These are phyloP conservation scores for Ascidia mentula DNA, from an alignment of 23 tunicate species.

Conservation along the genomic window DNA sequence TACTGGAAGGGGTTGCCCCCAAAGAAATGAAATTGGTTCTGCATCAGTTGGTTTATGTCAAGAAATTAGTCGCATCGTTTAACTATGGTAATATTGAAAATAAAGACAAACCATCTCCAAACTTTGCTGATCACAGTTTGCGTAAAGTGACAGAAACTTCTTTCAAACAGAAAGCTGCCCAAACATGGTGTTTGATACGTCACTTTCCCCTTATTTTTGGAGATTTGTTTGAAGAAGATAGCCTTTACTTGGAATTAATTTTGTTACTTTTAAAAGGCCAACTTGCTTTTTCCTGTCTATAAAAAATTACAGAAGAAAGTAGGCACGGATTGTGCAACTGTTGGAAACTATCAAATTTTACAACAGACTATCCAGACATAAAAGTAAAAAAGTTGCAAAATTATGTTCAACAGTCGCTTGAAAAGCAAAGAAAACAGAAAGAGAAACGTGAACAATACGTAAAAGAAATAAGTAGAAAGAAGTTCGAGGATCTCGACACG, in stretches of 20 bases:
- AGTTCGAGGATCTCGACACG: no score
- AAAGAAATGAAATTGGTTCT: constrained; percentile 14
- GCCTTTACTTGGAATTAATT: constrained; percentile 4
- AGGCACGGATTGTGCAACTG: no score
- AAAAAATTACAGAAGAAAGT: no score
- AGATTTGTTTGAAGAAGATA: constrained; percentile 21
- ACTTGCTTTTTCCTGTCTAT: no score
- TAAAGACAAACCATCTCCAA: constrained; percentile 27
- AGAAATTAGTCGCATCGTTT: constrained; percentile 4
- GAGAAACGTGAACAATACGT: no score
- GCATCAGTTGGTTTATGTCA: constrained; percentile 1
- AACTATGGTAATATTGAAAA: constrained; percentile 18
- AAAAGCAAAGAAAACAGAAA: no score
- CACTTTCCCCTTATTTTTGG: constrained; percentile 27
- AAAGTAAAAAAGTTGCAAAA: no score
- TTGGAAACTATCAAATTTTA: no score
- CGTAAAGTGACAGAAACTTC: constrained; percentile 4
- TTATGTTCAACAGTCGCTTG: no score
- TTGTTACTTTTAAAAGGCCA: constrained; percentile 5
- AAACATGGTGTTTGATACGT: constrained; percentile 23
- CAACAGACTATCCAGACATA: no score
- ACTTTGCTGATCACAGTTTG: constrained; percentile 14
- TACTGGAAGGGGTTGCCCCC: constrained; percentile 15
- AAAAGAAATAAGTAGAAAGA: no score
- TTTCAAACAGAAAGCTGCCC: constrained; percentile 22